Conservation (phyloP, 2,888 invertebrate genomes). For the Graphium colonna region DNA sequence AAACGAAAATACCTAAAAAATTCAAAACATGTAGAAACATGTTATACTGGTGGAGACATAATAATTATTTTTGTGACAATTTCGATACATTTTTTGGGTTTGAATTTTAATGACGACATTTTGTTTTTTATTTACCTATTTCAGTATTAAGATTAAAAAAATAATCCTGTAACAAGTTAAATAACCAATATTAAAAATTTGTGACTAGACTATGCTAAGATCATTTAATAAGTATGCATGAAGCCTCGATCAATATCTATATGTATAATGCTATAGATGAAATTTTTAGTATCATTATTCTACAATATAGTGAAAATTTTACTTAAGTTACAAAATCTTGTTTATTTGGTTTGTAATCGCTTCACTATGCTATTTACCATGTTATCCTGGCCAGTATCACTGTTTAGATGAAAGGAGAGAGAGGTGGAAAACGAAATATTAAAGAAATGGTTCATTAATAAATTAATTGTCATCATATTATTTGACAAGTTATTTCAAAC, state of each 20-base stretch:
- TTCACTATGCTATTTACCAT: neutral
- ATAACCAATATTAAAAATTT: slow-evolving; percentile 34
- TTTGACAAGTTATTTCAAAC: no score
- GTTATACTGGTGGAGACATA: neutral
- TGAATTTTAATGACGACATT: neutral
- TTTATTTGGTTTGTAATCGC: neutral
- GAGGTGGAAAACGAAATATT: no score
- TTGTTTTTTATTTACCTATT: neutral
- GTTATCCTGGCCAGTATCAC: no score
- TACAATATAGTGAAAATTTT: no score
- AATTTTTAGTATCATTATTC: neutral
- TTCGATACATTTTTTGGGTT: neutral
- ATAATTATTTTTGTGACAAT: neutral
- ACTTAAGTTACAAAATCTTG: neutral
- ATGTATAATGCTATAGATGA: neutral
- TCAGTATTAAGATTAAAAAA: slow-evolving; percentile 9
- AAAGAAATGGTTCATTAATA: no score
- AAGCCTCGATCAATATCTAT: neutral
- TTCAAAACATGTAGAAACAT: neutral
- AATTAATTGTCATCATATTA: no score
- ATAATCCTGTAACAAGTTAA: slow-evolving; percentile 22
- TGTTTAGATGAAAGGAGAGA: no score
- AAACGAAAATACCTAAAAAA: slow-evolving; percentile 1
- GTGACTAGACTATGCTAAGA: slow-evolving; percentile 58
- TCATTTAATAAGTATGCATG: slow-evolving; percentile 28